Percentiles rank a stretch among this genome's conserved stretches.
These are phyloP conservation scores for Cydia fagiglandana DNA, from an alignment of 1,140 invertebrate genomes.

Conservation along the genomic window DNA sequence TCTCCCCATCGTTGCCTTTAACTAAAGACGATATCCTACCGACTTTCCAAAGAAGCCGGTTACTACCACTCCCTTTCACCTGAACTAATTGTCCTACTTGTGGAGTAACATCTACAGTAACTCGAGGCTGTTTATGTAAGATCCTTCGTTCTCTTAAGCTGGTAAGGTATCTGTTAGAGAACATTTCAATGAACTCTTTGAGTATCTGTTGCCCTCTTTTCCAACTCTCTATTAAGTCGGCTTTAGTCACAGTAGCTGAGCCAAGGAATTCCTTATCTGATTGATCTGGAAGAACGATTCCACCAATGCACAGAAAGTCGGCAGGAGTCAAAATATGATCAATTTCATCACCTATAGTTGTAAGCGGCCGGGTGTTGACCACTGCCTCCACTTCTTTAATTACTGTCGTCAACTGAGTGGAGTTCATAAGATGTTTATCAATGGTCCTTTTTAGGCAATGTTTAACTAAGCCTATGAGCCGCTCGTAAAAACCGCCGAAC, in stretches of 20 bases:
- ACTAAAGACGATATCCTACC: conserved; percentile 20
- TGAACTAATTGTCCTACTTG: conserved; percentile 32
- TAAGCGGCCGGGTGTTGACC: conserved; percentile 29
- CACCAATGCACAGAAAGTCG: conserved; percentile 13
- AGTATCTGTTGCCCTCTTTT: conserved; percentile 12
- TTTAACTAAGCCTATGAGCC: conserved; percentile 31
- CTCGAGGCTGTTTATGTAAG: not conserved
- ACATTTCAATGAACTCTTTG: conserved; percentile 26
- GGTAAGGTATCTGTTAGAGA: conserved; percentile 23
- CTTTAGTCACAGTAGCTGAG: not conserved
- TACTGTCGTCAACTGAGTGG: conserved; percentile 4
- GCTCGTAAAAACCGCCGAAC: conserved; percentile 33
- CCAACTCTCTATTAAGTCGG: conserved; percentile 15
- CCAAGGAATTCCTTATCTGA: not conserved
- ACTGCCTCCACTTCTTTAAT: conserved; percentile 33
- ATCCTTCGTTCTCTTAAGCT: conserved; percentile 16
- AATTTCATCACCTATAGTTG: not conserved
- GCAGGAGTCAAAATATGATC: conserved; percentile 28
- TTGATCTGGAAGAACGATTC: not conserved
- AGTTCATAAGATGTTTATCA: conserved; percentile 16
- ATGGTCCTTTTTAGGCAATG: conserved; percentile 30
- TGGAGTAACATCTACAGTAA: not conserved
- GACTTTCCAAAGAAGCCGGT: conserved; percentile 28
- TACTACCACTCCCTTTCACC: conserved; percentile 11
- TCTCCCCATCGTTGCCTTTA: conserved; percentile 23